Evolutionary conservation across 2,888 invertebrate genomes (phyloP).

Genomic region (Morinoia aosen): DNA sequence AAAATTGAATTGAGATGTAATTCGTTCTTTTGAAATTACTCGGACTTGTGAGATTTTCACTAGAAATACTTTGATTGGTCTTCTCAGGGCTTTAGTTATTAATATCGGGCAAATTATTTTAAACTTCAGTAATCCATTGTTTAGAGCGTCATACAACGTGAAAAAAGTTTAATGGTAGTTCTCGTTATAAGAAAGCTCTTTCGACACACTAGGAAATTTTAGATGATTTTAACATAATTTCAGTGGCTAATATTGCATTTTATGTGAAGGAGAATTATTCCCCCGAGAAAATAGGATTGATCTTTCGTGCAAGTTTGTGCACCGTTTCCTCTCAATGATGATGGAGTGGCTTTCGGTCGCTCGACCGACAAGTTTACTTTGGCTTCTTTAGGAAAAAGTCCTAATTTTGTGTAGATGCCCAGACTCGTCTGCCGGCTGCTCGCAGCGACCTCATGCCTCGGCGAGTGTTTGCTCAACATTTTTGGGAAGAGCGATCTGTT

Average conservation of each 20-base stretch:
- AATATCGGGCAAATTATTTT: not conserved
- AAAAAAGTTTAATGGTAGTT: not conserved
- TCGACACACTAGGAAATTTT: not conserved
- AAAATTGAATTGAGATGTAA: too few species aligned
- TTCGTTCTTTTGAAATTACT: too few species aligned
- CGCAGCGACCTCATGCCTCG: not conserved
- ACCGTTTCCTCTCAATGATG: not conserved
- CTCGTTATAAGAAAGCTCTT: not conserved
- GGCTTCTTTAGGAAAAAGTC: conserved; percentile 12
- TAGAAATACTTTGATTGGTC: too few species aligned
- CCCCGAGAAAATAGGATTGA: not conserved
- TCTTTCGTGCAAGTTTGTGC: not conserved
- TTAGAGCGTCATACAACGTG: not conserved
- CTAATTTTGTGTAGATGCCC: conserved; percentile 21
- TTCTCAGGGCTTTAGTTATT: not conserved
- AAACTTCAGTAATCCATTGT: not conserved
- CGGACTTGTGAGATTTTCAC: too few species aligned
- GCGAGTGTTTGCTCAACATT: conserved; percentile 28
- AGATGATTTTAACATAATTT: not conserved
- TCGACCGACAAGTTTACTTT: conserved; percentile 14
- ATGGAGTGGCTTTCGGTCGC: not conserved
- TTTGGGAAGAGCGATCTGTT: conserved; percentile 28
- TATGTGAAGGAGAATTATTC: not conserved
- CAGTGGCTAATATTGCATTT: not conserved
- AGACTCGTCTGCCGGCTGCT: not conserved